These are phyloP conservation scores for Microcaecilia unicolor DNA, from an alignment of 2,797 vertebrate species.

Conservation along the genomic window DNA sequence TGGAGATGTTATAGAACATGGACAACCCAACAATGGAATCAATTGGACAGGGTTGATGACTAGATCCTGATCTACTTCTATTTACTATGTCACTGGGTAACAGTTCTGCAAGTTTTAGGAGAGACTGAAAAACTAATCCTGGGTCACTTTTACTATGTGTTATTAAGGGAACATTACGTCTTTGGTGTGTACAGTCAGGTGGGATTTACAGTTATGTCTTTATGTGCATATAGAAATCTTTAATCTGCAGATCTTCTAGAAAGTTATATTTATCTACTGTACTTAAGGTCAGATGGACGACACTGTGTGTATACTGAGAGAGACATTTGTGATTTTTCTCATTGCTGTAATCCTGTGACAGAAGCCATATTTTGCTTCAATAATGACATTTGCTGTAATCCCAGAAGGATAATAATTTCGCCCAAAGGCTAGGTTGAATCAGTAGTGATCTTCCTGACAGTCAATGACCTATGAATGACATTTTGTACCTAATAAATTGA, in stretches of 20 bases:
- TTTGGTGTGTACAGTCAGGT: no score
- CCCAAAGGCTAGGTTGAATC: constrained; percentile 33
- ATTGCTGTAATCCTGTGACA: constrained; percentile 23
- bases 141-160: no score
- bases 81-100: no score
- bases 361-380: constrained; percentile 31
- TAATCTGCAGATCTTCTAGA: constrained; percentile 9
- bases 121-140: no score
- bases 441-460: constrained; percentile 44
- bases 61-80: no score
- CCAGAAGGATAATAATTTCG: constrained; percentile 41
- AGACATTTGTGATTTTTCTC: constrained; percentile 10
- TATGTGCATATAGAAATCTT: constrained; percentile 10
- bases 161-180: no score
- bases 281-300: constrained; percentile 14
- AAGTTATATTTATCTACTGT: constrained; percentile 21
- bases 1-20: no score
- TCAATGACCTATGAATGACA: constrained; percentile 64
- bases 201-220: no score
- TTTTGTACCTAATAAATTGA: constrained; percentile 62
- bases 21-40: no score
- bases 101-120: no score
- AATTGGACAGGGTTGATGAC: no score
- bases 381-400: constrained; percentile 55
- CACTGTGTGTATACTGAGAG: constrained; percentile 11